A percentile compares a stretch with the other conserved stretches of the same genome.
These are phyloP conservation scores for Myoxocephalus aenaeus DNA, from an alignment of 2,797 vertebrate species.

Conservation along the genomic window DNA sequence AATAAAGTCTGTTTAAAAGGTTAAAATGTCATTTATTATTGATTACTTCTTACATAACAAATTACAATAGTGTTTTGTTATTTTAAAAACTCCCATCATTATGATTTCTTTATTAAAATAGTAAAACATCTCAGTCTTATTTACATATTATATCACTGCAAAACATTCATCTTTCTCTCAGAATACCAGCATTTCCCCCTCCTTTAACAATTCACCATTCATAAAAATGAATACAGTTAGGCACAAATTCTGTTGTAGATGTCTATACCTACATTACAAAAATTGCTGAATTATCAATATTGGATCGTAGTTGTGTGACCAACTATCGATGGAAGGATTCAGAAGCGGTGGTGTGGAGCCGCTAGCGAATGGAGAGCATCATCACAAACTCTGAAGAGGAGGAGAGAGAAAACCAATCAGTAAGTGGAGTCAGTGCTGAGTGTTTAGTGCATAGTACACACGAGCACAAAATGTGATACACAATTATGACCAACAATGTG, in stretches of 20 bases:
- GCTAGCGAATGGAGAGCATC: conserved; percentile 83
- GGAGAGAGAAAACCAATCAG: conserved; percentile 10
- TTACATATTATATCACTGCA: conserved; percentile 41
- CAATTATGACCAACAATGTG: background rate
- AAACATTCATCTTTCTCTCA: background rate
- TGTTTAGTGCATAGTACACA: background rate
- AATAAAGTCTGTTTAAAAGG: conserved; percentile 73
- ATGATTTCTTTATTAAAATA: conserved; percentile 78
- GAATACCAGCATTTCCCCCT: background rate
- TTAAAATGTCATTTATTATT: conserved; percentile 22
- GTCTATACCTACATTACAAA: conserved; percentile 27
- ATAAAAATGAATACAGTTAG: conserved; percentile 27
- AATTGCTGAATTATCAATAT: background rate
- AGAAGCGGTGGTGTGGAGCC: background rate
- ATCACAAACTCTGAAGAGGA: conserved; percentile 82
- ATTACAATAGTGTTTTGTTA: background rate
- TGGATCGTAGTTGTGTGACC: background rate
- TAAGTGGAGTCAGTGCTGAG: background rate
- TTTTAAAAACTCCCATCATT: conserved; percentile 4
- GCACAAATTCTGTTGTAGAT: conserved; percentile 39
- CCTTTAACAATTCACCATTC: conserved; percentile 5
- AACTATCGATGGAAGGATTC: background rate
- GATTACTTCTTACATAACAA: background rate
- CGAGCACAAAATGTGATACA: background rate
- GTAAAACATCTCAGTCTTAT: conserved; percentile 53